Evolutionary conservation across 1,140 invertebrate genomes (phyloP).

Genomic region (Leptonema lineaticorne): DNA sequence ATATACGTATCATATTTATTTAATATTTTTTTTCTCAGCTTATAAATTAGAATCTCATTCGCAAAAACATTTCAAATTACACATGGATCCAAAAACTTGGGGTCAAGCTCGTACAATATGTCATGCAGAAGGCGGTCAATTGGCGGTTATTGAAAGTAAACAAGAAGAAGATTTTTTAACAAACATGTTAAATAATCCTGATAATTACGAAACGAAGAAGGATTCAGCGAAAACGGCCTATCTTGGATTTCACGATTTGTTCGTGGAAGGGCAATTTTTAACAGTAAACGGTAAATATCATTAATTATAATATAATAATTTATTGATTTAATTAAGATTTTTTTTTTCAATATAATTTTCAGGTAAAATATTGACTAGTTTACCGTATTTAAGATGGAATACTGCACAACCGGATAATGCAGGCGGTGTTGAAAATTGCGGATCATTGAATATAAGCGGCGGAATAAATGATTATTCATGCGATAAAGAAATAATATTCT

Average conservation of each 20-base stretch:
- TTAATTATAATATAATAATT: no score
- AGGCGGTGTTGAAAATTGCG: constrained; percentile 29
- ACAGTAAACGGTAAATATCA: not conserved
- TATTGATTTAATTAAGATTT: no score
- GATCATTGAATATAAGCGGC: constrained; percentile 21
- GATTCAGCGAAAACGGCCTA: not conserved
- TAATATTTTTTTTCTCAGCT: not conserved
- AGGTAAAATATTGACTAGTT: not conserved
- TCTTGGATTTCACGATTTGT: constrained; percentile 11
- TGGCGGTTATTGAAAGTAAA: constrained; percentile 32
- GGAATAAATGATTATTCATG: constrained; percentile 31
- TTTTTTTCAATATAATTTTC: no score
- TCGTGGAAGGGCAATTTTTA: not conserved
- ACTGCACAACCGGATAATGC: constrained; percentile 25
- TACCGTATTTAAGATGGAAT: constrained; percentile 15
- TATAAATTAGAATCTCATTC: not conserved
- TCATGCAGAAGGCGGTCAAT: constrained; percentile 31
- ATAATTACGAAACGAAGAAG: not conserved
- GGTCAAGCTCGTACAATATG: constrained; percentile 26
- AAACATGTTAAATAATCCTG: constrained; percentile 1
- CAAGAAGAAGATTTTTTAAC: constrained; percentile 20
- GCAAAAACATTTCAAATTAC: constrained; percentile 5
- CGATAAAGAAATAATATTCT: constrained; percentile 5
- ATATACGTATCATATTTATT: no score
- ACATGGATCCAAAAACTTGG: constrained; percentile 20